phyloP scores from a whole-genome alignment of 2,113 vertebrate genomes.

The Pteronura brasiliensis region DNA sequence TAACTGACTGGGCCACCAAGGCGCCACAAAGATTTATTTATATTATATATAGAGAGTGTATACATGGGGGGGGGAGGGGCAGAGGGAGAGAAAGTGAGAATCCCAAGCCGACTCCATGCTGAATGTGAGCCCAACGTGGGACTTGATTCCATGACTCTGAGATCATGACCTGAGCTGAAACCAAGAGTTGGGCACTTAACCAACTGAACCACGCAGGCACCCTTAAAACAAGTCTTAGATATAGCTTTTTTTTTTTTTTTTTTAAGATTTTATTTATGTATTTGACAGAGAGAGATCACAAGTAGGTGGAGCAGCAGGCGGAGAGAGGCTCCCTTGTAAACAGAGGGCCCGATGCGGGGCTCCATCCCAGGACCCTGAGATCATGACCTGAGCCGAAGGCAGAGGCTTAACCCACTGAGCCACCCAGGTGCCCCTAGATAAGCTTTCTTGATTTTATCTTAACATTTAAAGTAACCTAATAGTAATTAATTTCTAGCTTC shows the following conservation, averaged over 20 bases:
- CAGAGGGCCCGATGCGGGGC: not conserved
- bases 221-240: not conserved
- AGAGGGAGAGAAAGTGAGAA: not conserved
- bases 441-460: constrained; percentile 6
- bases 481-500: not conserved
- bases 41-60: not conserved
- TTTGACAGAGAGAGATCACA: too few species aligned
- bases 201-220: not conserved
- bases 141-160: not conserved
- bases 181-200: not conserved
- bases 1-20: too few species aligned
- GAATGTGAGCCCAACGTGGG: not conserved
- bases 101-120: not conserved
- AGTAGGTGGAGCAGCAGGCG: too few species aligned
- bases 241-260: not conserved
- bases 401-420: not conserved
- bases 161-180: not conserved
- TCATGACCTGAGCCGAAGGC: not conserved
- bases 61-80: not conserved
- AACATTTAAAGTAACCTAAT: not conserved
- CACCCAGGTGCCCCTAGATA: not conserved
- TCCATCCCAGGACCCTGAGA: not conserved
- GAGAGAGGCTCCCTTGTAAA: too few species aligned
- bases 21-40: not conserved
- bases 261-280: too few species aligned